Conservation (phyloP, 37 sponge, comb jelly and placozoan genomes). For the Tethya wilhelma region DNA sequence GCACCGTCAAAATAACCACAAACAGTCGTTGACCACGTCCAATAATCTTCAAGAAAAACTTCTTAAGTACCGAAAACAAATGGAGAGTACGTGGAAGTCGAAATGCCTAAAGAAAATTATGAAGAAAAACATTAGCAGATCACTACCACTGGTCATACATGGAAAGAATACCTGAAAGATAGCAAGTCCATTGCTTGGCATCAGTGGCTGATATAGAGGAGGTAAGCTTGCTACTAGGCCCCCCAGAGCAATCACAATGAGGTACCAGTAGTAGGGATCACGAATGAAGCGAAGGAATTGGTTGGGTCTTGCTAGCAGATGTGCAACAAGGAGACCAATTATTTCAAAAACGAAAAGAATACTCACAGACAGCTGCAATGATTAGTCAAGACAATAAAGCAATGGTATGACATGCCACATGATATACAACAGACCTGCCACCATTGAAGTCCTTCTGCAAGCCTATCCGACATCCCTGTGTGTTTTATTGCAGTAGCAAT, state of each 20-base stretch:
- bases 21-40: neutral
- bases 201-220: neutral
- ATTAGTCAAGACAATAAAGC: no score
- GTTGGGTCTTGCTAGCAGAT: neutral
- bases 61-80: neutral
- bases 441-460: neutral
- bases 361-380: neutral
- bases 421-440: slow-evolving; percentile 42
- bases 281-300: neutral
- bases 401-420: no score
- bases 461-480: slow-evolving; percentile 1
- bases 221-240: neutral
- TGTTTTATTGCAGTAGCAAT: slow-evolving; percentile 40
- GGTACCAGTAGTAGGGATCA: neutral
- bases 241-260: neutral
- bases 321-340: neutral
- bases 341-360: neutral
- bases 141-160: neutral
- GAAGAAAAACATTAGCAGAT: neutral
- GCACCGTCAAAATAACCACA: neutral
- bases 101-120: neutral
- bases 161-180: neutral
- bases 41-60: neutral
- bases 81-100: neutral
- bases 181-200: neutral